Percentiles rank a stretch among this genome's conserved stretches.
These are phyloP conservation scores for Periophthalmodon schlosseri DNA, from an alignment of 2,113 vertebrate species.

Conservation along the genomic window DNA sequence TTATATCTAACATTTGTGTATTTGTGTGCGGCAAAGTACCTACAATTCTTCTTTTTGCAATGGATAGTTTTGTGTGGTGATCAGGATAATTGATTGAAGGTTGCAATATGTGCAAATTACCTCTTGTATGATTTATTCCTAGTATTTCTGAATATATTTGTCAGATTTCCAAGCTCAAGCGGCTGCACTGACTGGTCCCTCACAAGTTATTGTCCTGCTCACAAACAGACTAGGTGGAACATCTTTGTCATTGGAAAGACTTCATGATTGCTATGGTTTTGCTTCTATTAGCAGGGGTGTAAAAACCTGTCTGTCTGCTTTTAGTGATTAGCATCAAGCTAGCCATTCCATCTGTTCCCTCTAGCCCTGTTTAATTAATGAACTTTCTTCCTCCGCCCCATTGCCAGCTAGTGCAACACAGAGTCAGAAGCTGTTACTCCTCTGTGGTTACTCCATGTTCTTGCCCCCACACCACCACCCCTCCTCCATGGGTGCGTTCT, in stretches of 20 bases:
- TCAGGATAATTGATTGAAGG: background rate
- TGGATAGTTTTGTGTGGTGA: background rate
- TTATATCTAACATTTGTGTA: constrained; percentile 75
- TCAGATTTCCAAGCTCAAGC: constrained; percentile 7
- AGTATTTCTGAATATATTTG: constrained; percentile 12
- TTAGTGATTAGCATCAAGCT: constrained; percentile 90
- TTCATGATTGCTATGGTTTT: constrained; percentile 67
- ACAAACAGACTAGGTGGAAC: constrained; percentile 18
- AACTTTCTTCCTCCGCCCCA: constrained; percentile 86
- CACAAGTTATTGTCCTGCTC: constrained; percentile 14
- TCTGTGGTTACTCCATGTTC: constrained; percentile 83
- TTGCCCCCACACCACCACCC: constrained; percentile 38
- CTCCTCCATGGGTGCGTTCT: constrained; percentile 71
- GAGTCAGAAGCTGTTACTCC: constrained; percentile 83
- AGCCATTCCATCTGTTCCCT: constrained; percentile 94
- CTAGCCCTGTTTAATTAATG: constrained; percentile 95
- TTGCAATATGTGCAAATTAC: constrained; percentile 11
- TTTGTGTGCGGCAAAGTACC: constrained; percentile 63
- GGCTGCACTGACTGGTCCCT: background rate
- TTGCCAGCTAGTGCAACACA: constrained; percentile 68
- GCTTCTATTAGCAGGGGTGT: constrained; percentile 46
- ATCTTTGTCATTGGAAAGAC: constrained; percentile 43
- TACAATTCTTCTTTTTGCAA: constrained; percentile 47
- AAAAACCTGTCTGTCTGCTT: constrained; percentile 84
- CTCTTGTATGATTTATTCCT: constrained; percentile 7